Percentiles rank a stretch among this genome's conserved stretches.
Evolutionary conservation across 2,888 invertebrate species (phyloP).

Genomic region (Heliconius cydno): DNA sequence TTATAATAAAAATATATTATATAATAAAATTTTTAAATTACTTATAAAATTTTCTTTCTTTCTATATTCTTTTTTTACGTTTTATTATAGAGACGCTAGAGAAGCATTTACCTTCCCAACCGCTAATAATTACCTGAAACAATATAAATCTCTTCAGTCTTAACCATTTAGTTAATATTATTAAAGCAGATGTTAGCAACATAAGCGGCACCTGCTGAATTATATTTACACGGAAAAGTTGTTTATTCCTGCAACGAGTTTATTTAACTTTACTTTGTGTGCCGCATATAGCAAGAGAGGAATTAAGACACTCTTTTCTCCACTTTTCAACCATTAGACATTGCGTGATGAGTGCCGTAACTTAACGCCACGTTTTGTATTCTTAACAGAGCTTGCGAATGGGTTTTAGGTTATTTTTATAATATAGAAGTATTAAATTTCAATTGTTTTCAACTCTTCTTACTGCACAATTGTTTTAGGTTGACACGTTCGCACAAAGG

Average conservation of each 20-base stretch:
- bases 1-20: no score
- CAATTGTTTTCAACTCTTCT: background rate
- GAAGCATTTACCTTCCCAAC: background rate
- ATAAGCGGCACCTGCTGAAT: background rate
- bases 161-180: background rate
- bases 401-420: background rate
- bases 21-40: no score
- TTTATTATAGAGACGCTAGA: background rate
- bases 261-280: background rate
- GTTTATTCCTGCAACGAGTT: background rate
- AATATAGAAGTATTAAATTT: background rate
- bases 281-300: no score
- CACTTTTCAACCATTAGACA: no score
- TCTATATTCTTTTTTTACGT: no score
- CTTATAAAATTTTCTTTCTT: no score
- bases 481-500: conserved; percentile 18
- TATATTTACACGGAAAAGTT: background rate
- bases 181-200: background rate
- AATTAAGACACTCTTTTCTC: background rate
- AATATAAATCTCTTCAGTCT: background rate
- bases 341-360: no score
- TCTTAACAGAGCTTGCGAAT: no score
- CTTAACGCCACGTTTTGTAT: no score
- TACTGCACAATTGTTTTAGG: background rate
- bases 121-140: conserved; percentile 6